Percentiles rank a stretch among this genome's conserved stretches.
phyloP scores from a whole-genome alignment of 2,888 invertebrate genomes.

The Cotesia congregata region DNA sequence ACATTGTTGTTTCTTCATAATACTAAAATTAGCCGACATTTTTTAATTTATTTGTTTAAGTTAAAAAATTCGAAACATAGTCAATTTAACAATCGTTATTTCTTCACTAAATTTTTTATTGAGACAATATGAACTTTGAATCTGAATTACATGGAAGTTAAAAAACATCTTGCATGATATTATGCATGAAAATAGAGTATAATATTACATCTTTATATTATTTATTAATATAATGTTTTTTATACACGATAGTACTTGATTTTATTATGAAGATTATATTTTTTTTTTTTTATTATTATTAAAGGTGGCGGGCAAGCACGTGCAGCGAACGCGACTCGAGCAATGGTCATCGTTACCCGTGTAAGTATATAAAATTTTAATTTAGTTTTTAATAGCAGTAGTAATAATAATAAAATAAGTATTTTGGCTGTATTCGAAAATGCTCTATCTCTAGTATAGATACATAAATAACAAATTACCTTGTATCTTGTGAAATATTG shows the following conservation, averaged over 20 bases:
- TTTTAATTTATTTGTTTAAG: no score
- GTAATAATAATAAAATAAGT: slow-evolving; percentile 1
- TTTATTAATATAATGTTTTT: background rate
- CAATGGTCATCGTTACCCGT: slow-evolving; percentile 86
- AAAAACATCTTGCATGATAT: background rate
- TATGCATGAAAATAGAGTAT: background rate
- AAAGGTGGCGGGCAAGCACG: slow-evolving; percentile 67
- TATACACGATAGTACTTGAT: no score
- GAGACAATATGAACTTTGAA: background rate
- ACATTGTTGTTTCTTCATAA: no score
- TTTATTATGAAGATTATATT: background rate
- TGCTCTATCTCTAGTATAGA: no score
- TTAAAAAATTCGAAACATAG: no score
- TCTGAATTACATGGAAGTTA: background rate
- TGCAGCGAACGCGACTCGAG: slow-evolving; percentile 65
- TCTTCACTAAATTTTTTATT: background rate
- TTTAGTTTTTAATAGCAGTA: no score
- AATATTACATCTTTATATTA: background rate
- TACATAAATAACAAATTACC: no score
- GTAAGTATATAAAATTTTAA: slow-evolving; percentile 70
- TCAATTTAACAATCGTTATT: no score
- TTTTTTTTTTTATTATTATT: slow-evolving; percentile 42
- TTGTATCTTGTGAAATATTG: no score
- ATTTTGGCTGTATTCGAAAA: no score
- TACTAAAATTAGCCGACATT: no score